phyloP scores from a whole-genome alignment of 2,797 vertebrate genomes.

The Artibeus jamaicensis region DNA sequence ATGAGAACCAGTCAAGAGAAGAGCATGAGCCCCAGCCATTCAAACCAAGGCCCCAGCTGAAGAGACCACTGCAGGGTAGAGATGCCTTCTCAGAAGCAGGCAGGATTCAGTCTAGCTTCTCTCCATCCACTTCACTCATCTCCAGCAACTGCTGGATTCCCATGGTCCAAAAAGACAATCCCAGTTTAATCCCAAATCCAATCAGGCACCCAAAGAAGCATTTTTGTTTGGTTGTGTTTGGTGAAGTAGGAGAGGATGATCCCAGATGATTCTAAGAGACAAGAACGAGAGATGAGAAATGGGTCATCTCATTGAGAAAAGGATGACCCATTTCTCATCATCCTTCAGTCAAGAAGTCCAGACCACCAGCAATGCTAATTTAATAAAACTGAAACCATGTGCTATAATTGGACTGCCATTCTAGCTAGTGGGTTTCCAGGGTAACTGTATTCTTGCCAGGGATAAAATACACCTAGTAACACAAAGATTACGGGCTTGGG shows the following conservation, averaged over 20 bases:
- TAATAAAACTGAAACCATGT: constrained; percentile 80
- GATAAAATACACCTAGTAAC: constrained; percentile 82
- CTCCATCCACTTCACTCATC: constrained; percentile 20
- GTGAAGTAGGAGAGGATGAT: constrained; percentile 70
- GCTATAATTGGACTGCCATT: constrained; percentile 82
- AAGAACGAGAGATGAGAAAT: constrained; percentile 67
- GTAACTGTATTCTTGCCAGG: constrained; percentile 82
- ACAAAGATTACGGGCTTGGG: constrained; percentile 66
- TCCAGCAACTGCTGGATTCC: constrained; percentile 57
- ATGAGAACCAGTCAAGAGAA: constrained; percentile 28
- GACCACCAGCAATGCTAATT: constrained; percentile 79
- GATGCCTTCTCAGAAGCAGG: not conserved
- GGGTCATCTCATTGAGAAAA: too few species aligned
- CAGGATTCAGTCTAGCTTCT: not conserved
- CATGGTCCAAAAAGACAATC: constrained; percentile 61
- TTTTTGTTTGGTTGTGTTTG: constrained; percentile 66
- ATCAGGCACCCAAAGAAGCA: constrained; percentile 70
- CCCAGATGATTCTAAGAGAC: constrained; percentile 41
- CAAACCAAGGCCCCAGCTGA: not conserved
- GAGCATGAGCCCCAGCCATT: constrained; percentile 59
- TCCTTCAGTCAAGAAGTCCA: constrained; percentile 74
- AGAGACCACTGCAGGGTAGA: not conserved
- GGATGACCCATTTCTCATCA: constrained; percentile 75
- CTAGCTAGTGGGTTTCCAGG: constrained; percentile 83
- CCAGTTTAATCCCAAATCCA: not conserved